Conservation (phyloP, 2,113 vertebrate genomes). For the Cairina moschata region DNA sequence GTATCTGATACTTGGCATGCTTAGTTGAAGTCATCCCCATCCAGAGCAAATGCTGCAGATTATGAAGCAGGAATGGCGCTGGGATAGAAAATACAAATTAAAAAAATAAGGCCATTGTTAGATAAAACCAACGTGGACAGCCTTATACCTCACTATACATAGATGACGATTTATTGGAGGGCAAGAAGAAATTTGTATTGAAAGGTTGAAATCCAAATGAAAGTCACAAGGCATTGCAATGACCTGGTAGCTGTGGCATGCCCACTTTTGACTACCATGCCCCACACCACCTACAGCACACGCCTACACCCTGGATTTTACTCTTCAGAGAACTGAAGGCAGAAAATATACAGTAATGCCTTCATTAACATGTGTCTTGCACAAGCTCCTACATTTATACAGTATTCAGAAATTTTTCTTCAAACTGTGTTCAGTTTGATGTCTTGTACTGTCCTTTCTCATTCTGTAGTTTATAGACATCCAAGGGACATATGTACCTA, state of each 20-base stretch:
- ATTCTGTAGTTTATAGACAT: background rate
- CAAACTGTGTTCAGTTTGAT: background rate
- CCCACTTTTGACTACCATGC: background rate
- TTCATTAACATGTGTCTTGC: background rate
- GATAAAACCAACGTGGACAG: background rate
- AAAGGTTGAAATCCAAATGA: background rate
- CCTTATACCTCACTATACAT: background rate
- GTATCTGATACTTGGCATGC: background rate
- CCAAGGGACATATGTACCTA: background rate
- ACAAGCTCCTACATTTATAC: background rate
- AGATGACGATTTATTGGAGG: background rate
- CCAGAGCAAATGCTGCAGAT: background rate
- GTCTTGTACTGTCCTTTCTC: background rate
- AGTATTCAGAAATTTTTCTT: background rate
- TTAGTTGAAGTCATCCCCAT: background rate
- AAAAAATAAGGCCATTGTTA: background rate
- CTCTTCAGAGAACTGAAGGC: background rate
- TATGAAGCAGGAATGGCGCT: background rate
- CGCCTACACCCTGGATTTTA: background rate
- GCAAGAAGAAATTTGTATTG: background rate
- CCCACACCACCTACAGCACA: accelerated
- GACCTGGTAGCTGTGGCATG: background rate
- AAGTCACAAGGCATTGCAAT: background rate
- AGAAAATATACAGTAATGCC: background rate
- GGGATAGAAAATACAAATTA: background rate